Conservation (phyloP, 2,113 vertebrate genomes). For the Ophthalmolycus amberensis region DNA sequence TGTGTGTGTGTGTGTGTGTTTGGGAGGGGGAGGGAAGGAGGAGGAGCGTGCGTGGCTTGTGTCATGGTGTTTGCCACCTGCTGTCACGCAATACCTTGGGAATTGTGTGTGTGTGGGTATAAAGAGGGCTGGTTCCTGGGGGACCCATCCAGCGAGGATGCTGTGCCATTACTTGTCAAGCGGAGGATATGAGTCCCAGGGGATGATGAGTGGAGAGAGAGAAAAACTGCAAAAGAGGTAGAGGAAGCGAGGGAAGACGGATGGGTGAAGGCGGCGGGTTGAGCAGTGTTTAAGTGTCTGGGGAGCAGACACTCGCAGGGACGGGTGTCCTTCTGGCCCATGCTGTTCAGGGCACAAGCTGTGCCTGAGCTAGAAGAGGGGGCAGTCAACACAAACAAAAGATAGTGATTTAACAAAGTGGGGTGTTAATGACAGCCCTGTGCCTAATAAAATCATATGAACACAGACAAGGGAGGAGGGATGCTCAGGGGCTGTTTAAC, state of each 20-base stretch:
- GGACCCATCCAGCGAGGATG: constrained; percentile 71
- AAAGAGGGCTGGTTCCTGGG: constrained; percentile 60
- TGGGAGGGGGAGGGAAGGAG: constrained; percentile 1
- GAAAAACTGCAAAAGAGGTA: constrained; percentile 38
- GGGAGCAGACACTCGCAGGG: constrained; percentile 57
- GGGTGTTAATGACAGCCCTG: constrained; percentile 74
- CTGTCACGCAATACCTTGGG: constrained; percentile 79
- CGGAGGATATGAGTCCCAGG: constrained; percentile 73
- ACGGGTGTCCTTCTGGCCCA: constrained; percentile 67
- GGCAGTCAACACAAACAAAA: constrained; percentile 72
- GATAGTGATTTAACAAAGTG: constrained; percentile 81
- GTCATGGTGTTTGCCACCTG: constrained; percentile 84
- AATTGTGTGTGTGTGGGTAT: constrained; percentile 63
- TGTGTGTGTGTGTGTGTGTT: constrained; percentile 36
- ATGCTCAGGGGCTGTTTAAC: constrained; percentile 14
- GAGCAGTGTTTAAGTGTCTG: constrained; percentile 69
- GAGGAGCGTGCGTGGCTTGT: constrained; percentile 60
- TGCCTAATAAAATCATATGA: constrained; percentile 69
- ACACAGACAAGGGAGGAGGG: constrained; percentile 46
- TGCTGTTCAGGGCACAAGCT: constrained; percentile 79
- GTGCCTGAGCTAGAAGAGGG: constrained; percentile 64
- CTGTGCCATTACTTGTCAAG: constrained; percentile 82
- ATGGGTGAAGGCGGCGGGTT: constrained; percentile 48
- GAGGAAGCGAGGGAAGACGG: constrained; percentile 60
- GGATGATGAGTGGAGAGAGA: constrained; percentile 60